phyloP scores from a whole-genome alignment of 2,113 vertebrate genomes.

The Pleuronectes platessa region DNA sequence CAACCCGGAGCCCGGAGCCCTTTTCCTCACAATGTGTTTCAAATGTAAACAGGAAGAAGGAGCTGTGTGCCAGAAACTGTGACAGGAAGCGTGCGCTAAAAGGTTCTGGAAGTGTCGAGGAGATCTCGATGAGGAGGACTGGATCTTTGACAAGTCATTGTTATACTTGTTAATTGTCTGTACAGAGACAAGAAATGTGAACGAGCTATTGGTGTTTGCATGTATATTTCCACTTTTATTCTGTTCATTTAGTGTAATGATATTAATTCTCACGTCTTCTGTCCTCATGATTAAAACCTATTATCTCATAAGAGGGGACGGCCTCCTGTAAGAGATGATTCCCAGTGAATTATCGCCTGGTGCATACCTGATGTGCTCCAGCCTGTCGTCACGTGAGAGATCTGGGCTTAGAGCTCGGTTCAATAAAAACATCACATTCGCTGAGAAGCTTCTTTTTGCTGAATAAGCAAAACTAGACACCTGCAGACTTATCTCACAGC shows the following conservation, averaged over 20 bases:
- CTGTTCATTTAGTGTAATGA: too few species aligned
- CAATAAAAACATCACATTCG: neutral
- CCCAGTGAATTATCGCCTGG: too few species aligned
- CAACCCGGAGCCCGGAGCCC: neutral
- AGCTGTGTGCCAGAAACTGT: constrained; percentile 21
- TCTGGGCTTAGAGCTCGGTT: neutral
- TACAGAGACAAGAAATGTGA: neutral
- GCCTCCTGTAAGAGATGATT: too few species aligned
- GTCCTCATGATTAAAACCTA: too few species aligned
- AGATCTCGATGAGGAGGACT: neutral
- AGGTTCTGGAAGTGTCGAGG: constrained; percentile 15
- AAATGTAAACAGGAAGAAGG: constrained; percentile 59
- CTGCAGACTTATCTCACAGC: too few species aligned
- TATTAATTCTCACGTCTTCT: too few species aligned
- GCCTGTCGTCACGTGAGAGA: constrained; percentile 1
- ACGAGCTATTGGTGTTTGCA: too few species aligned
- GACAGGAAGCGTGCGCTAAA: constrained; percentile 31
- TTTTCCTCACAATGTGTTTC: constrained; percentile 55
- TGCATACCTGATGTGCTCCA: constrained; percentile 10
- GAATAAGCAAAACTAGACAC: too few species aligned
- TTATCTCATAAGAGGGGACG: too few species aligned
- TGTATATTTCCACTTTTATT: too few species aligned
- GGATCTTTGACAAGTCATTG: constrained; percentile 5
- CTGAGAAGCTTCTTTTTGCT: too few species aligned
- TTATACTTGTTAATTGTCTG: neutral